These are phyloP conservation scores for Bradysia coprophila DNA, from an alignment of 1,140 invertebrate genomes.

Conservation along the genomic window DNA sequence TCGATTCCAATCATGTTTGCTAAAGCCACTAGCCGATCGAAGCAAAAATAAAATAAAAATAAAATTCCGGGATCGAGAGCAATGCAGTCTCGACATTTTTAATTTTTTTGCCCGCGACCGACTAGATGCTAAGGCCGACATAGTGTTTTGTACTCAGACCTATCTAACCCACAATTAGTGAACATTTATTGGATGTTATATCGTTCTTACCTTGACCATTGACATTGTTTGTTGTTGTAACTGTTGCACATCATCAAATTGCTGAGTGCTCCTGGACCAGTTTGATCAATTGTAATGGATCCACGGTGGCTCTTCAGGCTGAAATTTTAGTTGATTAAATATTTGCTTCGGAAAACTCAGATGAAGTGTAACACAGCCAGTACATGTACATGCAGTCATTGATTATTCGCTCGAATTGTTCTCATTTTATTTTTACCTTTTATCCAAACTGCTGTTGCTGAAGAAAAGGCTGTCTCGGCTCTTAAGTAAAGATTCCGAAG, in stretches of 20 bases:
- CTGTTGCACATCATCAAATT: not conserved
- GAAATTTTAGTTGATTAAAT: too few relatives aligned
- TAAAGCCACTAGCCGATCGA: too few relatives aligned
- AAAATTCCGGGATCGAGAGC: not conserved
- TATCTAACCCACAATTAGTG: not conserved
- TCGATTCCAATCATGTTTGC: too few relatives aligned
- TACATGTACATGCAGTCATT: too few relatives aligned
- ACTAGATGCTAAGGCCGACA: not conserved
- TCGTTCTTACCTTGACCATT: not conserved
- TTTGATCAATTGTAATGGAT: not conserved
- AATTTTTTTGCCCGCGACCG: not conserved
- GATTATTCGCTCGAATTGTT: too few relatives aligned
- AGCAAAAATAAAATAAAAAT: not conserved
- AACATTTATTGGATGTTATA: not conserved
- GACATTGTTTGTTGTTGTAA: not conserved
- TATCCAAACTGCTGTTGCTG: not conserved
- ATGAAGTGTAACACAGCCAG: too few relatives aligned
- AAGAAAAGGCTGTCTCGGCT: not conserved
- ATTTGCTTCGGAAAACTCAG: too few relatives aligned
- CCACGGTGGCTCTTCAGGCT: too few relatives aligned
- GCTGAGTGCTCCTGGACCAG: not conserved
- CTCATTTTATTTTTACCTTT: too few relatives aligned
- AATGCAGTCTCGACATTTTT: not conserved
- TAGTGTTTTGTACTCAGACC: not conserved
- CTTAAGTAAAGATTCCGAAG: slow-evolving; percentile 1